phyloP scores from a whole-genome alignment of 2,113 vertebrate genomes.

The Erpornis zantholeuca region DNA sequence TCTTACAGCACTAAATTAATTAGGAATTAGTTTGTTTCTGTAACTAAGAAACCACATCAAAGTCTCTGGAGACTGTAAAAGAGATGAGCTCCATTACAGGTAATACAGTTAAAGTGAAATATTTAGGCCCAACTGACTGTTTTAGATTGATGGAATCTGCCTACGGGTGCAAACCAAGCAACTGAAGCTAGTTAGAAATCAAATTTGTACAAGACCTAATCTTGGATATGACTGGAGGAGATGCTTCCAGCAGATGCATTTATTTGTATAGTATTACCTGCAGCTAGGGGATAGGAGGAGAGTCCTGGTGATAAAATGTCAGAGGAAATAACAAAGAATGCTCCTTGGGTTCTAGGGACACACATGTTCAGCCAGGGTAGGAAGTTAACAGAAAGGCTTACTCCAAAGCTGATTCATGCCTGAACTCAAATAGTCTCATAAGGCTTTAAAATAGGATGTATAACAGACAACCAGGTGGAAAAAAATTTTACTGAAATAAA shows the following conservation, averaged over 20 bases:
- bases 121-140: background rate
- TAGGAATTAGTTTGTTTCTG: background rate
- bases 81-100: background rate
- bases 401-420: background rate
- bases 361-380: background rate
- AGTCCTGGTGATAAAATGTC: background rate
- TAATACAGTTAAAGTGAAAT: background rate
- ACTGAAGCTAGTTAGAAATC: background rate
- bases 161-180: background rate
- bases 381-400: background rate
- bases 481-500: background rate
- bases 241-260: background rate
- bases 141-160: background rate
- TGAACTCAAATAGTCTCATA: background rate
- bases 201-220: background rate
- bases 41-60: background rate
- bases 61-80: background rate
- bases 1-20: background rate
- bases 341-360: background rate
- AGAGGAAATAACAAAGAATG: background rate
- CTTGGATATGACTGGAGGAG: background rate
- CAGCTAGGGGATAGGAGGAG: background rate
- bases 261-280: background rate
- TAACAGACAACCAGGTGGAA: background rate
- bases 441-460: background rate